A percentile compares a stretch with the other conserved stretches of the same genome.
Evolutionary conservation across 2,113 vertebrate genomes (phyloP).

Genomic region (Scophthalmus maximus): DNA sequence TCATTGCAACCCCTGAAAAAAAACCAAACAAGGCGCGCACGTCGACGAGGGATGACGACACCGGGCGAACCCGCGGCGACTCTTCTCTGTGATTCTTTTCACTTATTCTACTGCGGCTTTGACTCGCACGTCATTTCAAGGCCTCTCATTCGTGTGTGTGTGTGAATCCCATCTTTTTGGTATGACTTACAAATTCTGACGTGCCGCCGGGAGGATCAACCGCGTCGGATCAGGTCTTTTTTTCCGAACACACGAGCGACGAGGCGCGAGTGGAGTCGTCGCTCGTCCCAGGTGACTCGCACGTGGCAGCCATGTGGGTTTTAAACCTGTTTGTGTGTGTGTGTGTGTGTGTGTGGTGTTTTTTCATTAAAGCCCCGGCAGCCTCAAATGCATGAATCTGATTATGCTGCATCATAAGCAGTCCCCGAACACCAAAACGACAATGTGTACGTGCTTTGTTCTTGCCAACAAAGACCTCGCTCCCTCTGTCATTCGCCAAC

Average conservation of each 20-base stretch:
- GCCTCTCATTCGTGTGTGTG: constrained; percentile 7
- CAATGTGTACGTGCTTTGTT: constrained; percentile 56
- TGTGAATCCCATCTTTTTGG: constrained; percentile 31
- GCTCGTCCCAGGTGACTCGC: constrained; percentile 34
- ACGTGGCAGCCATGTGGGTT: constrained; percentile 39
- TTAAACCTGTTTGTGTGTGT: constrained; percentile 47
- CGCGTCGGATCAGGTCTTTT: constrained; percentile 39
- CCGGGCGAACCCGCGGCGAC: too few species aligned
- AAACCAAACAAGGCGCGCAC: neutral
- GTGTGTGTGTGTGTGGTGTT: too few species aligned
- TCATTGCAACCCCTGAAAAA: constrained; percentile 9
- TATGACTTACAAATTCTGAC: constrained; percentile 26
- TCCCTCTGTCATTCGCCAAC: constrained; percentile 17
- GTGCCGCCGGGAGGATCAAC: constrained; percentile 22
- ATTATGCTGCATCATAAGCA: constrained; percentile 54
- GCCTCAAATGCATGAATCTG: constrained; percentile 52
- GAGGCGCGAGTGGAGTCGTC: constrained; percentile 38
- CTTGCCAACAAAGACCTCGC: constrained; percentile 39
- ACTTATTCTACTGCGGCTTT: constrained; percentile 13
- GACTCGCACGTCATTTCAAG: constrained; percentile 22
- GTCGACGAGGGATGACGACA: constrained; percentile 7
- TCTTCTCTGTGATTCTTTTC: neutral
- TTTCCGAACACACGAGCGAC: constrained; percentile 26
- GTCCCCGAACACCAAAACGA: constrained; percentile 64
- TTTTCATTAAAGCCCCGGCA: constrained; percentile 49